Evolutionary conservation across 2,888 invertebrate genomes (phyloP), one percentile per base, ranked within the genome.

Genomic region (Epsilonema sp.): DNA sequence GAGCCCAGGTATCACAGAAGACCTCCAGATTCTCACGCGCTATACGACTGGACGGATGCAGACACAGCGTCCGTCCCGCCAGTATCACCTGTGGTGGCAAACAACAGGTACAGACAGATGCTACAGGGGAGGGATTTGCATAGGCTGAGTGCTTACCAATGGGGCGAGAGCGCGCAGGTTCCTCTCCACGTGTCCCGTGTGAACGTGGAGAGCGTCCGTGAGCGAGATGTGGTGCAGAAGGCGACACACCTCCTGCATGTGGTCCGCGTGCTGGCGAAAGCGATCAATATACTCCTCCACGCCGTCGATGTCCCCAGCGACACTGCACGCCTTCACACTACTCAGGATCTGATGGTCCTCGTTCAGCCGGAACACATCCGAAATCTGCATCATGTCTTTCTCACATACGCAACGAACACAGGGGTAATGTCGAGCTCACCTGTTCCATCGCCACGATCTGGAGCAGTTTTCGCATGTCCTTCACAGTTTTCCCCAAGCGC

Each of bases 221-320:
- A 82, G 76, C 40, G 92, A 86, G 66, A 94, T 82, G 70, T 97
- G 94, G 63, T 89, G 78, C 57, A 97, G 73, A 57, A 97, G 74
- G 71, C 92, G 92, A 71, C 92, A 92, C 58, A 89, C 90, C 76
- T 97, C 94, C 68, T 92, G 81, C 64, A 94, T 82, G 70, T 94
- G 94, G 71, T 94, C 94, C 65, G 90, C 82, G 70, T 89, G 87
- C 70, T 94, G 92, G 66, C 85, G 82, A 68, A 94, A 92, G 69
- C 82, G 80, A 71, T 86, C 84, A 60, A 86, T 81, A 67, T 82
- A 80, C 68, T 83, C 86, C 68, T 89, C 85, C 60, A 94, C 78
- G 67, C 83, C 78, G 67, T 86, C 85, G 60, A 82, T 76, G 72
- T 85, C 82, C 51, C 80, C 80, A 53, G 78, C 75, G 53, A 80